These are phyloP conservation scores for Canis aureus DNA, from an alignment of 2,113 vertebrate genomes.

Conservation along the genomic window DNA sequence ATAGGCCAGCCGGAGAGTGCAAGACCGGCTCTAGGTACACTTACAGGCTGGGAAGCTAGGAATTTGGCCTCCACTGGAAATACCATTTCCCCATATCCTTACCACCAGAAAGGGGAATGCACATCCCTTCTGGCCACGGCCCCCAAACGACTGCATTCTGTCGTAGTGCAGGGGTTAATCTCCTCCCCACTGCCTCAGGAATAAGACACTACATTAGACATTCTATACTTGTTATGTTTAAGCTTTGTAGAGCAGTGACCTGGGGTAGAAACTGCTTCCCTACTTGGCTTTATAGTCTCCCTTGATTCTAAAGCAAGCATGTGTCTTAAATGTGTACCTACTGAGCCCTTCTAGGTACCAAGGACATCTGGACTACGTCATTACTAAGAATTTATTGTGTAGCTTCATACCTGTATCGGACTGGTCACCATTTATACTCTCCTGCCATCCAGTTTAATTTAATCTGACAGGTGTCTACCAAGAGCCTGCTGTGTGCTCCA, in stretches of 20 bases:
- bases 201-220: not conserved
- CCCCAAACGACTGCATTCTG: not conserved
- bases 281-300: not conserved
- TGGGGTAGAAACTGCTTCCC: not conserved
- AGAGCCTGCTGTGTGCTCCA: not conserved
- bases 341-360: not conserved
- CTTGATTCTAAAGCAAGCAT: not conserved
- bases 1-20: rapidly evolving
- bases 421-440: not conserved
- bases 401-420: not conserved
- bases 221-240: not conserved
- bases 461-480: not conserved
- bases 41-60: not conserved
- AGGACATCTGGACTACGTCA: not conserved
- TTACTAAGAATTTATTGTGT: not conserved
- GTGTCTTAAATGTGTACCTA: not conserved
- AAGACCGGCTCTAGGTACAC: not conserved
- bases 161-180: not conserved
- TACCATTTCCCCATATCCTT: not conserved
- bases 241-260: not conserved
- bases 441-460: not conserved
- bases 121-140: not conserved
- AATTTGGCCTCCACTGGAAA: not conserved
- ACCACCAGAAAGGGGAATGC: not conserved
- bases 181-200: not conserved